Evolutionary conservation across 2,888 invertebrate species (phyloP).

Genomic region (Andrena minutula): DNA sequence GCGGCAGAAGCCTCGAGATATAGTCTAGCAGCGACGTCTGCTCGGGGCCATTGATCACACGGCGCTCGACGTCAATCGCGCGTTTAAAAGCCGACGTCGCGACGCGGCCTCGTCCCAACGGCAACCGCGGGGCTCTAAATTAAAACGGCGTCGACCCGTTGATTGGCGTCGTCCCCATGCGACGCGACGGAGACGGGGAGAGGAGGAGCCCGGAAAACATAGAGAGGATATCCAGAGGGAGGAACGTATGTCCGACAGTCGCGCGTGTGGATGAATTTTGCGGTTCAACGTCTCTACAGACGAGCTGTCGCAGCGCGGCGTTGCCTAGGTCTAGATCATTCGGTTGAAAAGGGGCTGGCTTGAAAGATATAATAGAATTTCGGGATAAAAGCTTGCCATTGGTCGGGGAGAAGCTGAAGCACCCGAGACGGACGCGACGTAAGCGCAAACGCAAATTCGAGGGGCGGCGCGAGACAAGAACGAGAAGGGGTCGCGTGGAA

Average conservation of each 20-base stretch:
- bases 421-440: not conserved
- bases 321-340: not conserved
- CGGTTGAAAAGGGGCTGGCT: too few species aligned
- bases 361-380: not conserved
- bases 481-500: slow-evolving; percentile 32
- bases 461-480: slow-evolving; percentile 38
- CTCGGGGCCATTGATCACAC: slow-evolving; percentile 42
- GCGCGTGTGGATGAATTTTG: not conserved
- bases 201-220: not conserved
- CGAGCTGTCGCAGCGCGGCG: slow-evolving; percentile 2
- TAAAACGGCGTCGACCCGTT: slow-evolving; percentile 64
- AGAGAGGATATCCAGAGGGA: slow-evolving; percentile 12
- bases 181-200: not conserved
- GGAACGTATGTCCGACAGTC: not conserved
- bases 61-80: slow-evolving; percentile 28
- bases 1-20: not conserved
- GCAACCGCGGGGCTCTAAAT: slow-evolving; percentile 61
- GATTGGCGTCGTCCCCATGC: slow-evolving; percentile 72
- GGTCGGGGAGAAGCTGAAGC: not conserved
- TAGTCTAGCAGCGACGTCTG: not conserved
- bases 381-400: not conserved
- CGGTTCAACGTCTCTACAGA: slow-evolving; percentile 43
- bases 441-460: slow-evolving; percentile 32
- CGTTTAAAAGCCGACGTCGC: slow-evolving; percentile 28
- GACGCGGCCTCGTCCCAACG: slow-evolving; percentile 16